Conservation (phyloP, 2,888 invertebrate genomes). For the Argyresthia albistria region DNA sequence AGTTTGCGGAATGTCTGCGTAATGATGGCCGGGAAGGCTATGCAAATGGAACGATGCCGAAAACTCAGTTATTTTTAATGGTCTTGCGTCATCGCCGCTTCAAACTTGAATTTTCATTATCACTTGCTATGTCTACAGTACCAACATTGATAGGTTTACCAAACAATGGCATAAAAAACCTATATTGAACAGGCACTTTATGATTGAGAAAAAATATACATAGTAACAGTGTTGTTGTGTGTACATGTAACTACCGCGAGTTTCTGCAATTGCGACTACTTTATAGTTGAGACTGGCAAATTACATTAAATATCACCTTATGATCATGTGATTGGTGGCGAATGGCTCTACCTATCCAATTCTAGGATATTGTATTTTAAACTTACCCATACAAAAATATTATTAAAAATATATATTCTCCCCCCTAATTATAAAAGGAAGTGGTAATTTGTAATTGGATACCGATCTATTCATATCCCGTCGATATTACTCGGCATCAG, state of each 20-base stretch:
- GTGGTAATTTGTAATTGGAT: too few relatives aligned
- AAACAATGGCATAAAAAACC: slow-evolving; percentile 66
- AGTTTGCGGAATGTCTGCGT: slow-evolving; percentile 69
- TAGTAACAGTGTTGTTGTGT: not conserved
- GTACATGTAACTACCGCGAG: not conserved
- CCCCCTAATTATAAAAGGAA: too few relatives aligned
- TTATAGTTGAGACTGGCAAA: too few relatives aligned
- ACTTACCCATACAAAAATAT: too few relatives aligned
- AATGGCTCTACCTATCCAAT: too few relatives aligned
- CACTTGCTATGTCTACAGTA: slow-evolving; percentile 64
- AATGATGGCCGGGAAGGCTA: slow-evolving; percentile 65
- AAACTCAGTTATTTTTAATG: slow-evolving; percentile 61
- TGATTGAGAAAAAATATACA: not conserved
- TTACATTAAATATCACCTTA: too few relatives aligned
- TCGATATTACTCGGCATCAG: too few relatives aligned
- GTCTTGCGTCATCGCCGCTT: slow-evolving; percentile 68
- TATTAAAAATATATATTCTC: too few relatives aligned
- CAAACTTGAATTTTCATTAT: slow-evolving; percentile 73
- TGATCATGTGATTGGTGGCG: too few relatives aligned
- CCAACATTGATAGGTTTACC: slow-evolving; percentile 69
- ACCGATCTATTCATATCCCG: too few relatives aligned
- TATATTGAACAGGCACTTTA: slow-evolving; percentile 17
- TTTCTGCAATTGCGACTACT: too few relatives aligned
- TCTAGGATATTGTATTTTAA: too few relatives aligned
- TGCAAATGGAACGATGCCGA: slow-evolving; percentile 68